Evolutionary conservation across 2,113 vertebrate genomes (phyloP).

Genomic region (Tragelaphus strepsiceros): DNA sequence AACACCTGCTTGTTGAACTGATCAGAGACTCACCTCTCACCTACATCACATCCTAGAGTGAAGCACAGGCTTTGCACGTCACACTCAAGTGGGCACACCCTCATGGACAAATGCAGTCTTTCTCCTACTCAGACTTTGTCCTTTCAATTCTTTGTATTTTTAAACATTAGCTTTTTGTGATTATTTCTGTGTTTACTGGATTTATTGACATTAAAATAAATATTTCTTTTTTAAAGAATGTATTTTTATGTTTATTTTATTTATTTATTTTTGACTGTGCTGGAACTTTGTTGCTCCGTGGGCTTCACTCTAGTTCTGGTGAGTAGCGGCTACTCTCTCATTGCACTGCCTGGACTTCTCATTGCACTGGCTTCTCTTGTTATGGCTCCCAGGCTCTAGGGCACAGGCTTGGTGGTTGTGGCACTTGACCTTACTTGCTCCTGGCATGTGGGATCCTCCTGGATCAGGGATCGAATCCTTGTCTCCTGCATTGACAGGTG

Average conservation of each 20-base stretch:
- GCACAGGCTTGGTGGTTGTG: neutral
- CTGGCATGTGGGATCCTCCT: neutral
- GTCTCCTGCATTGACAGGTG: neutral
- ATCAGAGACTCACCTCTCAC: neutral
- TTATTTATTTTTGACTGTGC: neutral
- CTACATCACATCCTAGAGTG: rapidly evolving
- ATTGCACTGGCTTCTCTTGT: neutral
- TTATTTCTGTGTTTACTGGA: neutral
- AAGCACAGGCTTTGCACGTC: neutral
- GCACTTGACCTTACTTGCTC: neutral
- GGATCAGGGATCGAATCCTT: neutral
- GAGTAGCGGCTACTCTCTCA: neutral
- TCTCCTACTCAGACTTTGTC: neutral
- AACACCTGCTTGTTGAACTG: neutral
- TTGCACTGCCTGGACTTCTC: neutral
- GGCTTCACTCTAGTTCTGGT: neutral
- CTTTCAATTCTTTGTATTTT: neutral
- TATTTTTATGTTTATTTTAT: neutral
- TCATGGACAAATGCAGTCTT: rapidly evolving
- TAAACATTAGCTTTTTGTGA: neutral
- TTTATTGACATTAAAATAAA: neutral
- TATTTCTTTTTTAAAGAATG: neutral
- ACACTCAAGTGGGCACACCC: neutral
- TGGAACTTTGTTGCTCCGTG: neutral
- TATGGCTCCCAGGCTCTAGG: neutral